phyloP scores from a whole-genome alignment of 2,113 vertebrate species.

The Sinocyclocheilus maitianheensis region DNA sequence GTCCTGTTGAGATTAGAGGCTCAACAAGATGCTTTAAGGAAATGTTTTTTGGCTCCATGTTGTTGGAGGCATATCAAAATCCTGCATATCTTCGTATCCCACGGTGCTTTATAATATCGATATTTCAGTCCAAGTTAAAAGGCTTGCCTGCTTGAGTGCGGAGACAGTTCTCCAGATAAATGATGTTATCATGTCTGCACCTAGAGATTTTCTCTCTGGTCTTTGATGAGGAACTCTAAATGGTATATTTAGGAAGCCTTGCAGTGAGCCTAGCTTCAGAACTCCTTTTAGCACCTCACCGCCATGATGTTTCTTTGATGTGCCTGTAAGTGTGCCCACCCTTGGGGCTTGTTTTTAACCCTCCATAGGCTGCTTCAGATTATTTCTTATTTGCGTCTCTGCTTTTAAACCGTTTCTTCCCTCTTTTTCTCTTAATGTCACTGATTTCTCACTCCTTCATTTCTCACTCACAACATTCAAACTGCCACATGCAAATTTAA shows the following conservation, averaged over 20 bases:
- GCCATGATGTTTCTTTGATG: conserved; percentile 17
- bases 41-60: background rate
- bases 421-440: background rate
- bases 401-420: background rate
- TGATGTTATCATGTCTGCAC: background rate
- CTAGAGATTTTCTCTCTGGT: conserved; percentile 3
- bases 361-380: background rate
- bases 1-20: background rate
- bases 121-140: background rate
- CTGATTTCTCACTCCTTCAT: background rate
- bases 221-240: conserved; percentile 33
- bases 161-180: background rate
- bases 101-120: background rate
- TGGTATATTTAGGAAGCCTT: background rate
- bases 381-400: background rate
- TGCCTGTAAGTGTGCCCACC: conserved; percentile 7
- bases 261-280: conserved; percentile 1
- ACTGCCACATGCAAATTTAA: background rate
- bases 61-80: background rate
- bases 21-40: background rate
- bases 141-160: background rate
- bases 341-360: conserved; percentile 19
- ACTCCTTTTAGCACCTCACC: conserved; percentile 23
- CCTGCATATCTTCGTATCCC: background rate
- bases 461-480: background rate